Percentiles rank a stretch among this genome's conserved stretches.
phyloP scores from a whole-genome alignment of 1,140 invertebrate species.

The Eupeodes corollae region DNA sequence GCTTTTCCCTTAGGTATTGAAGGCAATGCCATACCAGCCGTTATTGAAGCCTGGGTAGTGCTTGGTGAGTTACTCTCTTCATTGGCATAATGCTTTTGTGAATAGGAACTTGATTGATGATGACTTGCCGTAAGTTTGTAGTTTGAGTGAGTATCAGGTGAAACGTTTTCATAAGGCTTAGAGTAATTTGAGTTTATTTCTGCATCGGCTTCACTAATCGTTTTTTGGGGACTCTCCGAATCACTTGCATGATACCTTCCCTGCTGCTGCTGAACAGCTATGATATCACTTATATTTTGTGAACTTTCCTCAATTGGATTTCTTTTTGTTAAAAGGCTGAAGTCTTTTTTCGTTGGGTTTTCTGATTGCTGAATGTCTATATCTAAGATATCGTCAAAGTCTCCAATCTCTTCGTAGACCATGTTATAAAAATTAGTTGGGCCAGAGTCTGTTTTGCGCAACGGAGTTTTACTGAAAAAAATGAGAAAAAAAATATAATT shows the following conservation, averaged over 20 bases:
- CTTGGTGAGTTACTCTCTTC: not conserved
- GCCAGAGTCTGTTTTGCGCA: no score
- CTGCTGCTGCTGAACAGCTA: no score
- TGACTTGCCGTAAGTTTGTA: conserved; percentile 1
- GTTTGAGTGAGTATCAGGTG: conserved; percentile 7
- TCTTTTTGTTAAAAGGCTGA: no score
- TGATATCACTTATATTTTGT: no score
- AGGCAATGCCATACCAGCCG: not conserved
- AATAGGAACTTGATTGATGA: conserved; percentile 14
- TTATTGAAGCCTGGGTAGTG: no score
- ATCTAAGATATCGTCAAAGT: not conserved
- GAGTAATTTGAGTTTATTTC: conserved; percentile 18
- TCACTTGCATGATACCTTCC: no score
- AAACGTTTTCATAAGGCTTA: not conserved
- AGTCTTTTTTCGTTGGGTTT: not conserved
- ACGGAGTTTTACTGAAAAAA: no score
- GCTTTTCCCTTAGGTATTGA: conserved; percentile 4
- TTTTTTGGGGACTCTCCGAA: no score
- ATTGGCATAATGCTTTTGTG: not conserved
- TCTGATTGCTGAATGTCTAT: not conserved
- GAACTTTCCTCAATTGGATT: no score
- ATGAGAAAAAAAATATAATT: no score
- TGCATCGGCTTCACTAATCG: conserved; percentile 16
- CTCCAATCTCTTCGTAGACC: not conserved
- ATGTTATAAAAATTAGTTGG: no score